Evolutionary conservation across 2,113 vertebrate genomes (phyloP).

Genomic region (Oophaga pumilio): DNA sequence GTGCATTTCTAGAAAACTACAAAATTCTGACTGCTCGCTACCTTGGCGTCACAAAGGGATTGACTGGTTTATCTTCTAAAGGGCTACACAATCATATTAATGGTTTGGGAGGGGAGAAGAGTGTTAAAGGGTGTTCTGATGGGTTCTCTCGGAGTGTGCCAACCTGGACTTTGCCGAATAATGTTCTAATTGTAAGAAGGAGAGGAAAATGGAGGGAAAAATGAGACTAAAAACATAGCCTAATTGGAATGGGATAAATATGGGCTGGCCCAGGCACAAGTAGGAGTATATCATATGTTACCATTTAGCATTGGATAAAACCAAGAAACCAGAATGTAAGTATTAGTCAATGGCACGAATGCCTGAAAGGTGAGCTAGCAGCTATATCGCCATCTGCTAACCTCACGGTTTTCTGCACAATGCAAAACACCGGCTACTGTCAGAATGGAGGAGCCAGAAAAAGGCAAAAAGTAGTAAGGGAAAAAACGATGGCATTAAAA

Average conservation of each 20-base stretch:
- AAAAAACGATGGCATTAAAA: not conserved
- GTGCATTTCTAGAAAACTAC: too few species aligned
- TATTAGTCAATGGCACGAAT: not conserved
- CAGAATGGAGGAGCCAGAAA: not conserved
- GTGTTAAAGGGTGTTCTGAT: too few species aligned
- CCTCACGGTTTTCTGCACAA: not conserved
- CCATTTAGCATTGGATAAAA: not conserved
- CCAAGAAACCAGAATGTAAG: not conserved
- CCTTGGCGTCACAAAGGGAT: too few species aligned
- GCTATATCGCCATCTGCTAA: not conserved
- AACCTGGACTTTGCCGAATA: not conserved
- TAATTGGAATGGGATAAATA: not conserved
- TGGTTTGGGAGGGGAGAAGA: too few species aligned
- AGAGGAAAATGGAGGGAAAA: not conserved
- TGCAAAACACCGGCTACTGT: not conserved
- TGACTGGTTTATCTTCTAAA: too few species aligned
- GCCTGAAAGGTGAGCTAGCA: too few species aligned
- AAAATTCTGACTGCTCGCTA: too few species aligned
- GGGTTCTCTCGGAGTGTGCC: too few species aligned
- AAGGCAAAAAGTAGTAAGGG: not conserved
- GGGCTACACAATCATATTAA: too few species aligned
- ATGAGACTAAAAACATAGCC: not conserved
- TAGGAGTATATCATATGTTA: not conserved
- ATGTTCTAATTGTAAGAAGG: not conserved
- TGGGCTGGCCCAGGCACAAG: slow-evolving; percentile 12